phyloP scores from a whole-genome alignment of 2,113 vertebrate genomes.

The Lichenostomus cassidix region DNA sequence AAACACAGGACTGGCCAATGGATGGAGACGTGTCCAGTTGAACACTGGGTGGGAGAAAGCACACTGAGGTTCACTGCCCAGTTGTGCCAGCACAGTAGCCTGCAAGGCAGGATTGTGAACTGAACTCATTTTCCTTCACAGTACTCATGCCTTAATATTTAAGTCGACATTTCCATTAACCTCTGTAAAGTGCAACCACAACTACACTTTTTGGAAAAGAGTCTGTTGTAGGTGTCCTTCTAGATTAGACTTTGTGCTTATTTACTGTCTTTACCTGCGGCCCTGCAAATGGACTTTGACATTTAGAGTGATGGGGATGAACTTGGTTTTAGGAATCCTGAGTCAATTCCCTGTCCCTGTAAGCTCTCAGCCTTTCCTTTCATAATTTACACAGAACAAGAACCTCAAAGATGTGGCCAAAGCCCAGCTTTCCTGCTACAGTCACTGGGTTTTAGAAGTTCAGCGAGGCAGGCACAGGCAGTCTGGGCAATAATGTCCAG shows the following conservation, averaged over 20 bases:
- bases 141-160: rapidly evolving
- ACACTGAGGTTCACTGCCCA: background rate
- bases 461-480: background rate
- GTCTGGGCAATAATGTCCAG: background rate
- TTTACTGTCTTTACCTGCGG: background rate
- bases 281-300: background rate
- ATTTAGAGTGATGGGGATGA: background rate
- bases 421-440: background rate
- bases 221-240: background rate
- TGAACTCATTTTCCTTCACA: background rate
- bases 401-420: background rate
- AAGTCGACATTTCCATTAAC: background rate
- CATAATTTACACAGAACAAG: background rate
- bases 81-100: background rate
- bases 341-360: background rate
- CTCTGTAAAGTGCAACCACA: background rate
- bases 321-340: background rate
- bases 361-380: background rate
- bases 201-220: background rate
- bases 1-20: background rate
- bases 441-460: background rate
- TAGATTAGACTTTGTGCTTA: background rate
- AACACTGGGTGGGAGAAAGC: background rate
- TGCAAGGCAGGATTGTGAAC: background rate
- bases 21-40: background rate